Conservation (phyloP, 2,888 invertebrate species). For the Pristionchus fissidentatus region DNA sequence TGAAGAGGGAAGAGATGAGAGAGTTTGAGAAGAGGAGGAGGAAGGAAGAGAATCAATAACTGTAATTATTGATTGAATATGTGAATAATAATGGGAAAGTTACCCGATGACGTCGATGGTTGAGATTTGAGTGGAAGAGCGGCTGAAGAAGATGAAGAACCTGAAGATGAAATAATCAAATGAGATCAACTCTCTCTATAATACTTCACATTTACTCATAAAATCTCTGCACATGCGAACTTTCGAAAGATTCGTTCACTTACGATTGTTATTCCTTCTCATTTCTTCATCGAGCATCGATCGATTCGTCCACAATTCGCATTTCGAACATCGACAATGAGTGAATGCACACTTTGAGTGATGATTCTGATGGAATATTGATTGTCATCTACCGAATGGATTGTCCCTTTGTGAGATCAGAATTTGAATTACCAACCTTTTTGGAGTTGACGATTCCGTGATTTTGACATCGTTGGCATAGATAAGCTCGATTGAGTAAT, state of each 20-base stretch:
- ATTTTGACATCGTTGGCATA: constrained; percentile 2
- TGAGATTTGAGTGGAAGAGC: not conserved
- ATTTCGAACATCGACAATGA: constrained; percentile 2
- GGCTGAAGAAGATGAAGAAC: not conserved
- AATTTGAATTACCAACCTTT: not conserved
- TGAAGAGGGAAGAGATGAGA: not conserved
- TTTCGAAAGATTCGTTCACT: no score
- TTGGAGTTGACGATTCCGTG: not conserved
- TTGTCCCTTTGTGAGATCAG: not conserved
- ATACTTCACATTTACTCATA: no score
- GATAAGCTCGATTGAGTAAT: not conserved
- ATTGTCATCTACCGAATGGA: not conserved
- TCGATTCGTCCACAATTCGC: constrained; percentile 20
- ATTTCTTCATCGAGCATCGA: not conserved
- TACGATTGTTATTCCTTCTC: not conserved
- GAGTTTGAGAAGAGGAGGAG: not conserved
- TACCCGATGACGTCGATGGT: not conserved
- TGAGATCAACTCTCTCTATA: not conserved
- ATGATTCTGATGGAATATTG: not conserved
- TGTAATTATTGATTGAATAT: not conserved
- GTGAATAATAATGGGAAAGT: not conserved
- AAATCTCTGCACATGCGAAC: no score
- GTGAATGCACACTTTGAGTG: not conserved
- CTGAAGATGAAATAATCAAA: not conserved
- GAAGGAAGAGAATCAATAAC: not conserved